phyloP scores from a whole-genome alignment of 1,140 invertebrate genomes.

The Cotesia vestalis region DNA sequence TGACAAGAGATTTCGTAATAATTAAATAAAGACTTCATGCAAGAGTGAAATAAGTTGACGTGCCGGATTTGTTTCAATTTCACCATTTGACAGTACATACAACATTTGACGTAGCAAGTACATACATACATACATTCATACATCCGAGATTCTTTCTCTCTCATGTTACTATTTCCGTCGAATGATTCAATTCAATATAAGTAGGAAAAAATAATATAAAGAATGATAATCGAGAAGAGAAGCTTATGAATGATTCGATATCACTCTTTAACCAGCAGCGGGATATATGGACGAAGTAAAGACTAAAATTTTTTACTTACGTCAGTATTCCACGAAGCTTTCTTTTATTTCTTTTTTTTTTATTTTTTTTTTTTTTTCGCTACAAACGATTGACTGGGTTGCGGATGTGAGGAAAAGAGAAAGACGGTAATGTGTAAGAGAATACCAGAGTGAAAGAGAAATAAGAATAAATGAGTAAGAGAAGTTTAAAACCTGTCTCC shows the following conservation, averaged over 20 bases:
- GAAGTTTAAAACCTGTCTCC: neutral
- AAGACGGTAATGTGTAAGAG: neutral
- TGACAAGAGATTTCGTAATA: too few species aligned
- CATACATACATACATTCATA: neutral
- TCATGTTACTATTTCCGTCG: conserved; percentile 26
- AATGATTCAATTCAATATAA: conserved; percentile 26
- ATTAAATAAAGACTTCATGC: too few species aligned
- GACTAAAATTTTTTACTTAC: conserved; percentile 28
- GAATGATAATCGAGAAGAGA: conserved; percentile 24
- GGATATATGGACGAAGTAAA: neutral
- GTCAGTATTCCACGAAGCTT: conserved; percentile 27
- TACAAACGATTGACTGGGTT: conserved; percentile 4
- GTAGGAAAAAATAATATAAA: conserved; percentile 7
- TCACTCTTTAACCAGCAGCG: neutral
- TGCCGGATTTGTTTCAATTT: too few species aligned
- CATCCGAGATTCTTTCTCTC: too few species aligned
- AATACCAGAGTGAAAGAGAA: neutral
- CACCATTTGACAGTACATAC: neutral
- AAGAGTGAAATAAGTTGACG: too few species aligned
- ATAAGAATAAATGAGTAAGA: conserved; percentile 6
- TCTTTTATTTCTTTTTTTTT: conserved; percentile 3
- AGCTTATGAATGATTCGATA: conserved; percentile 31
- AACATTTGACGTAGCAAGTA: conserved; percentile 6
- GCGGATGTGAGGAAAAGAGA: conserved; percentile 13
- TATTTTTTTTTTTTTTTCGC: conserved; percentile 12